phyloP scores from a whole-genome alignment of 2,113 vertebrate genomes.

The Osmerus eperlanus region DNA sequence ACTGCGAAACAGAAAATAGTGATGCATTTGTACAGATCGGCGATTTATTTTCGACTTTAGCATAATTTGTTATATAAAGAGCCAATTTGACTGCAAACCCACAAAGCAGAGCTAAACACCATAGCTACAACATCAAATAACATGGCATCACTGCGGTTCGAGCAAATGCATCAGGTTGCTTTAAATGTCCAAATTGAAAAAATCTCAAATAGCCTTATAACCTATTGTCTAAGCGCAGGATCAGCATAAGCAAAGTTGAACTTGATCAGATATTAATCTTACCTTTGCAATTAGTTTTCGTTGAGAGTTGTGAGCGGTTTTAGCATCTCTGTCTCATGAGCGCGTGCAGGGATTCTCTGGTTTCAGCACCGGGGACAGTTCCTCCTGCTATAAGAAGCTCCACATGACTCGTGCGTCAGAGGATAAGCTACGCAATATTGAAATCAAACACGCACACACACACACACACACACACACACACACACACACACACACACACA shows the following conservation, averaged over 20 bases:
- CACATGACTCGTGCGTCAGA: slow-evolving; percentile 73
- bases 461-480: slow-evolving; percentile 5
- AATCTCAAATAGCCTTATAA: neutral
- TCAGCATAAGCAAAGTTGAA: no score
- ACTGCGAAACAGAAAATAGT: no score
- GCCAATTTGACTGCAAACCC: no score
- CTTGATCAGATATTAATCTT: slow-evolving; percentile 33
- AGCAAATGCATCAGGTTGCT: no score
- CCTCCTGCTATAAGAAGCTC: slow-evolving; percentile 62
- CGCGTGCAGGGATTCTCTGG: slow-evolving; percentile 40
- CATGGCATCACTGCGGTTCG: no score
- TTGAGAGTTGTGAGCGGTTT: slow-evolving; percentile 36
- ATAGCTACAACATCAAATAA: no score
- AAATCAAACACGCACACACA: neutral
- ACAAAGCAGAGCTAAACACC: no score
- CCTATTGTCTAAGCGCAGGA: neutral
- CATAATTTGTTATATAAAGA: no score
- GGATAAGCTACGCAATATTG: slow-evolving; percentile 43
- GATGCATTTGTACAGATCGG: no score
- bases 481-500: slow-evolving; percentile 16
- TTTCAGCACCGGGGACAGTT: slow-evolving; percentile 78
- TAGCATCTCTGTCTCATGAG: slow-evolving; percentile 50
- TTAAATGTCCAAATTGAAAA: neutral
- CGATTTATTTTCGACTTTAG: no score
- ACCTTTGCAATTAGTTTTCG: slow-evolving; percentile 65